A percentile compares a stretch with the other conserved stretches of the same genome.
Evolutionary conservation across 2,888 invertebrate species (phyloP).

Genomic region (Norana najaformis): DNA sequence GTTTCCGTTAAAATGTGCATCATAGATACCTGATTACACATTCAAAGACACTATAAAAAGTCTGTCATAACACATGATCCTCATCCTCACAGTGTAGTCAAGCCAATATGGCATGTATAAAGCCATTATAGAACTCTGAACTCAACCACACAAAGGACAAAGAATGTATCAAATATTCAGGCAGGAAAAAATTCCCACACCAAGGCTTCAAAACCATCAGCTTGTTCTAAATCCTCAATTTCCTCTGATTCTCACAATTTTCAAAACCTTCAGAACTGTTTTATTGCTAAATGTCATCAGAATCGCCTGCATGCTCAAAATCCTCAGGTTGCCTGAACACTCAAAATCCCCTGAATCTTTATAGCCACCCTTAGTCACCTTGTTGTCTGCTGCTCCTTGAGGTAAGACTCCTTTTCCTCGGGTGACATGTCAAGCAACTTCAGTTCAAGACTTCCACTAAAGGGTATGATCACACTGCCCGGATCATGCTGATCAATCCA

Average conservation of each 20-base stretch:
- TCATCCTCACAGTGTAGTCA: no score
- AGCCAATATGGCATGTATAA: no score
- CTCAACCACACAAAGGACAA: no score
- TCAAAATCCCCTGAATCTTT: not conserved
- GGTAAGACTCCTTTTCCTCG: conserved; percentile 70
- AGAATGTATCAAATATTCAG: no score
- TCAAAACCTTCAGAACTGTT: not conserved
- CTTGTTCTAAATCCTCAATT: not conserved
- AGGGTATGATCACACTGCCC: conserved; percentile 89
- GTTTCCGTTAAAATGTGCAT: no score
- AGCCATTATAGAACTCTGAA: no score
- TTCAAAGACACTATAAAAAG: no score
- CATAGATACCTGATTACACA: no score
- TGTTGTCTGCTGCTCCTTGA: conserved; percentile 80
- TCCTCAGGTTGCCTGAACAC: not conserved
- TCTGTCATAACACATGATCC: no score
- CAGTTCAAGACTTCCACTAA: conserved; percentile 88
- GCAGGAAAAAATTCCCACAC: not conserved
- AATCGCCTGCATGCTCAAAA: not conserved
- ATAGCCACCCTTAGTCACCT: conserved; percentile 69
- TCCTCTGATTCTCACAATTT: not conserved
- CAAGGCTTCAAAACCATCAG: not conserved
- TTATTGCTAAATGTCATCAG: no score
- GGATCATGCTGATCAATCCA: conserved; percentile 98
- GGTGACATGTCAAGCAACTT: conserved; percentile 74